Evolutionary conservation across 1,140 invertebrate species (phyloP), one percentile per base, ranked within the genome.

Genomic region (Sitodiplosis mosellana): DNA sequence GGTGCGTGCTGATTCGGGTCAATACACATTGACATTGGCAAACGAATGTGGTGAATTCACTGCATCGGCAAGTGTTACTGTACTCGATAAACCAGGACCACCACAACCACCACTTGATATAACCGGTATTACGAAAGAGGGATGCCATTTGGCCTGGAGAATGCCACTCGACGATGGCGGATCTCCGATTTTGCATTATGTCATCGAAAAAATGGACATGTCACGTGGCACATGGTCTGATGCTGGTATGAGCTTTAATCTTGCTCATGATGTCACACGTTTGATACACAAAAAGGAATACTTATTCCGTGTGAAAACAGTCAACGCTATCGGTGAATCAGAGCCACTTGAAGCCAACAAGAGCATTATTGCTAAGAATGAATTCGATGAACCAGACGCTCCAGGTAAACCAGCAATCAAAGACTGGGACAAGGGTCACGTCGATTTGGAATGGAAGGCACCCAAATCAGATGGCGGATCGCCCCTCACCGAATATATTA

Each of bases 181-280:
- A 33, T 86, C 83, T 47, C 88, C 90, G 12, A 93, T 95, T 57
- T 67, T 90, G n/a, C 90, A 95, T 62, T 99, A 98, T 58, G 72
- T 96, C 27, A 77, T 98, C 48, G 93, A 99, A 63, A 98, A 97
- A 68, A 95, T 95, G 87, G 94, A 97, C 58, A 73, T 91, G 1
- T 81, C 87, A 1, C 74, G 91, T 51, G 92, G 91, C 46, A 91
- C 88, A 2, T 98, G 94, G 95, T 81, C 86, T 15, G 88, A 93
- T 64, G 89, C 87, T 55, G 87, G 87, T 34, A 87, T 87, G 79
- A 81, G 83, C 51, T 84, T 78, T 49, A 75, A 78, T 52, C 74
- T 89, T 3, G 83, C 78, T 20, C 83, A 87, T 56, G 81, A 92
- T 59, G 83, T 95, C 0, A 79, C 74, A 8, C 74, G 87, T 55